Conservation (phyloP, 2,113 vertebrate species). For the Martes martes region DNA sequence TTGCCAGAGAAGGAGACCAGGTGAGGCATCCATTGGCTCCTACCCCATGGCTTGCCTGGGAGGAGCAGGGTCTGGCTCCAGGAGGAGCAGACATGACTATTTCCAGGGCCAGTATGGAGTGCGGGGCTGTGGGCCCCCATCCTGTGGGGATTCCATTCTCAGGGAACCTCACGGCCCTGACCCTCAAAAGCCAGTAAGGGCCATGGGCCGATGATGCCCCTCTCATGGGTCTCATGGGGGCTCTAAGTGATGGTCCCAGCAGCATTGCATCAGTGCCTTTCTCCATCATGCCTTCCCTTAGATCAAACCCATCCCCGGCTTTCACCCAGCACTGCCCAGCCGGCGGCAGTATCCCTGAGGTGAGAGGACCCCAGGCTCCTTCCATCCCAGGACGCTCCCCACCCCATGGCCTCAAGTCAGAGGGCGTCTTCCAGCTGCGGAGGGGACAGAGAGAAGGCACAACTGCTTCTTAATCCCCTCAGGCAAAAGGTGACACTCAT, state of each 20-base stretch:
- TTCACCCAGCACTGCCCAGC: neutral
- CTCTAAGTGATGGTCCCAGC: neutral
- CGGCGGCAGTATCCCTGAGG: accelerated
- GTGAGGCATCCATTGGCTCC: too few species aligned
- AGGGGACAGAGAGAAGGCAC: neutral
- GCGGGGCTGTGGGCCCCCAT: neutral
- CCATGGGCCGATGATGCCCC: neutral
- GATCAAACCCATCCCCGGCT: neutral
- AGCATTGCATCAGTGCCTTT: neutral
- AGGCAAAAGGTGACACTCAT: neutral
- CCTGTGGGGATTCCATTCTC: neutral
- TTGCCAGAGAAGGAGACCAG: neutral
- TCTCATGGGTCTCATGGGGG: neutral
- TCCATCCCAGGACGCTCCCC: neutral
- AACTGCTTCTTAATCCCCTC: neutral
- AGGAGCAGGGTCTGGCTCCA: neutral
- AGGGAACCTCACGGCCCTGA: neutral
- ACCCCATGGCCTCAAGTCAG: neutral
- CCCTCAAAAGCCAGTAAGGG: too few species aligned
- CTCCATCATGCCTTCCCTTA: neutral
- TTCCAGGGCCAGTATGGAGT: neutral
- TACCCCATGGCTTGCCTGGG: accelerated
- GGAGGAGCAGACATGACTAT: too few species aligned
- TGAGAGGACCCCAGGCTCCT: neutral
- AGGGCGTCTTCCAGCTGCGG: neutral